Evolutionary conservation across 2,888 invertebrate genomes (phyloP), one percentile per base, ranked within the genome.

Genomic region (Vanessa cardui): DNA sequence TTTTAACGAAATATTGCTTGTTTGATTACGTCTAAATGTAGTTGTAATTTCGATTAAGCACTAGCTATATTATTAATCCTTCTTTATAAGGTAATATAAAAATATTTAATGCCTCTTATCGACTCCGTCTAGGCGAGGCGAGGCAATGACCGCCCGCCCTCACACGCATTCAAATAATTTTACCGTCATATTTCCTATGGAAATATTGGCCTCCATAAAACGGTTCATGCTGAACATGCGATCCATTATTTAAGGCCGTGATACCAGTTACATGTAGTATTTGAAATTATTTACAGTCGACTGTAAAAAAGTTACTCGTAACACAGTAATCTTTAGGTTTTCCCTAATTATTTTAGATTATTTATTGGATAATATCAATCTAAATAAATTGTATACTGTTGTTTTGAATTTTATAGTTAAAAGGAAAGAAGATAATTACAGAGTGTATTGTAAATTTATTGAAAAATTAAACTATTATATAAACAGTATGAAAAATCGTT

Each of bases 171-270:
- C 81, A 76, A 66, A 69, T 66, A 65, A 60, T 75, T 77, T 78
- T 79, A 80, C 75, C 75, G 77, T 76, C 72, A 75, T 73, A 78
- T 77, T 77, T 75, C 77, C 69, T 72, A 75, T 74, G 75, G 77
- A 81, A 82, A 83, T 80, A 80, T 80, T 76, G 78, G 72, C 79
- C 77, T 76, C 78, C 77, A 79, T 80, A 83, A 80, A 78, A 68
- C 73, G 31, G 75, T 74, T 73, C 77, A 76, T 80, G 75, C 68
- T 73, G 70, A 80, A 82, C 86, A 86, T 86, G 86, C 84, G 78
- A 85, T 76, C 80, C 78, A 78, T 81, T 81, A 80, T 83, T 85
- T 80, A 73, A 79, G 78, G 79, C 79, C 77, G 76, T 73, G 74
- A 76, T 76, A 77, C 74, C 64, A 61, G 68, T 74, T 77, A 73